Conservation (phyloP, 2,797 vertebrate species). For the Thalassophryne amazonica region DNA sequence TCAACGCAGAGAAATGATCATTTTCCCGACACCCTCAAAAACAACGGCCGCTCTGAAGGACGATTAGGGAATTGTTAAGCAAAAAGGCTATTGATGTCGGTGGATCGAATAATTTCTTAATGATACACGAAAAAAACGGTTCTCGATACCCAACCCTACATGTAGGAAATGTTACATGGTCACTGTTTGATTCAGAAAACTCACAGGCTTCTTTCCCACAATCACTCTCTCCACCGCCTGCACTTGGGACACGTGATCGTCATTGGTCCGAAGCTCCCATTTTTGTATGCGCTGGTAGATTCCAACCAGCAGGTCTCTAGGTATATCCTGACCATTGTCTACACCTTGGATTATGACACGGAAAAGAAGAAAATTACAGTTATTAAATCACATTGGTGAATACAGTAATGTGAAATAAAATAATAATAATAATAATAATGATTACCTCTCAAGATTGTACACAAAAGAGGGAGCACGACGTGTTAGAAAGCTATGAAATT, state of each 20-base stretch:
- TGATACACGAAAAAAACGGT: too few relatives aligned
- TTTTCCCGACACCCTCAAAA: too few relatives aligned
- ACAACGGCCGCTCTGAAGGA: too few relatives aligned
- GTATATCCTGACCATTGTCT: conserved; percentile 93
- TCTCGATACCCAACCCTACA: too few relatives aligned
- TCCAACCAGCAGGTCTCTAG: conserved; percentile 90
- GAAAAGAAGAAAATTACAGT: conserved; percentile 7
- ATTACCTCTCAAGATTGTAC: background rate
- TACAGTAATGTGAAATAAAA: too few relatives aligned
- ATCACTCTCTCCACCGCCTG: conserved; percentile 96
- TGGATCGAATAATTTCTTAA: too few relatives aligned
- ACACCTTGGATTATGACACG: conserved; percentile 75
- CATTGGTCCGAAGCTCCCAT: conserved; percentile 93
- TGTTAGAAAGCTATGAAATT: background rate
- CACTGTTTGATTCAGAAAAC: conserved; percentile 25
- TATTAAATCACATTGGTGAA: background rate
- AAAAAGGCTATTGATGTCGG: too few relatives aligned
- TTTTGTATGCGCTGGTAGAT: conserved; percentile 98
- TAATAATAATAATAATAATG: too few relatives aligned
- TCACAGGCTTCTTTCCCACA: conserved; percentile 96
- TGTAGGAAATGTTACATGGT: background rate
- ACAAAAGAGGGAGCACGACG: background rate
- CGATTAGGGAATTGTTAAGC: too few relatives aligned
- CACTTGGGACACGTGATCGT: conserved; percentile 97
- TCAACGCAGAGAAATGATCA: too few relatives aligned